phyloP scores from a whole-genome alignment of 2,797 vertebrate genomes.

The Coccyzus lansbergi region DNA sequence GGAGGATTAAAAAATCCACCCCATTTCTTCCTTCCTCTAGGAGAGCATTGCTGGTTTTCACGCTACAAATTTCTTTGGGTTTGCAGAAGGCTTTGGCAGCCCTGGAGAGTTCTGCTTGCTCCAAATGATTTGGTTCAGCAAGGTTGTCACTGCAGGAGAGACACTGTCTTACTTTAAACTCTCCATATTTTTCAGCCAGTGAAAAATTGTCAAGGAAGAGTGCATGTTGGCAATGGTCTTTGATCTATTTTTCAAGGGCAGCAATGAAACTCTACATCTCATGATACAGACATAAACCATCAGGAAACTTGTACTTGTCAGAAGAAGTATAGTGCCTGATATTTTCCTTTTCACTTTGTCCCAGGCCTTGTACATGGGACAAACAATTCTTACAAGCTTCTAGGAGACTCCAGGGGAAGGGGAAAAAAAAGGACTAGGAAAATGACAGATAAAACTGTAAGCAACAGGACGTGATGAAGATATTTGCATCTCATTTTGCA shows the following conservation, averaged over 20 bases:
- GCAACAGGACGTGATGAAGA: not conserved
- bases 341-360: not conserved
- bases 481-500: constrained; percentile 34
- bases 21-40: not conserved
- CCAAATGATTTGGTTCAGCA: not conserved
- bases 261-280: not conserved
- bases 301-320: not conserved
- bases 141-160: not conserved
- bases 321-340: not conserved
- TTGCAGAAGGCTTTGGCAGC: not conserved
- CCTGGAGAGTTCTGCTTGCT: not conserved
- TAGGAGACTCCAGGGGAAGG: not conserved
- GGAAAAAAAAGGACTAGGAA: not conserved
- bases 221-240: not conserved
- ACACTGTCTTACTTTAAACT: not conserved
- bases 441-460: not conserved
- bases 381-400: not conserved
- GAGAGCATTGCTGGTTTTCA: not conserved
- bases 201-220: not conserved
- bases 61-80: not conserved
- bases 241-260: constrained; percentile 7
- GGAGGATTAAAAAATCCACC: not conserved
- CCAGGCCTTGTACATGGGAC: not conserved
- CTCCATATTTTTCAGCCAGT: not conserved
- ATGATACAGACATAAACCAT: not conserved